Percentiles rank a stretch among this genome's conserved stretches.
These are phyloP conservation scores for Hylaea fasciaria DNA, from an alignment of 2,888 invertebrate species.

Conservation along the genomic window DNA sequence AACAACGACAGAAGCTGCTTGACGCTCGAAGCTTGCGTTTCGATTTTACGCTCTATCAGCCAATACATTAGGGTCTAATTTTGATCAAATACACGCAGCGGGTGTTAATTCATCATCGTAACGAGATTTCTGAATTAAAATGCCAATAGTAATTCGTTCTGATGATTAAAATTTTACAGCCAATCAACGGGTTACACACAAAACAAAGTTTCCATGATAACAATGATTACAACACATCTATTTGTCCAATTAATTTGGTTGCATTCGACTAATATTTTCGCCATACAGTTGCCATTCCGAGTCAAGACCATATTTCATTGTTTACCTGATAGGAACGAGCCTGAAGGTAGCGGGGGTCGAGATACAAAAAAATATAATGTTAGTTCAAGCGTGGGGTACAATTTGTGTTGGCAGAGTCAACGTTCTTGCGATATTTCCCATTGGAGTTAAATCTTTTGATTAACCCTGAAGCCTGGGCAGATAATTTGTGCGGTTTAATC, in stretches of 20 bases:
- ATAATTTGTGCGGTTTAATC: slow-evolving; percentile 32
- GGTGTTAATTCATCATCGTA: slow-evolving; percentile 41
- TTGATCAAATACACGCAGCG: slow-evolving; percentile 53
- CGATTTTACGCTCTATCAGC: slow-evolving; percentile 65
- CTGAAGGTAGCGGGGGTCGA: slow-evolving; percentile 89
- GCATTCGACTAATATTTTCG: slow-evolving; percentile 82
- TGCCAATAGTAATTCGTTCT: slow-evolving; percentile 52
- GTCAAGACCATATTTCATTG: slow-evolving; percentile 80
- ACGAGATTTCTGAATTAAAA: slow-evolving; percentile 49
- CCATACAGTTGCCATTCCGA: slow-evolving; percentile 83
- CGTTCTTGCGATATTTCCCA: slow-evolving; percentile 43
- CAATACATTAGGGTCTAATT: slow-evolving; percentile 71
- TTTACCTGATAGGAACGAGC: slow-evolving; percentile 95
- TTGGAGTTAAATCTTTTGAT: slow-evolving; percentile 29
- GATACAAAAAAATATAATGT: slow-evolving; percentile 81
- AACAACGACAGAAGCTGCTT: slow-evolving; percentile 79
- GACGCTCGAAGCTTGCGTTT: slow-evolving; percentile 73
- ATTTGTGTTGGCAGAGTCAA: slow-evolving; percentile 51
- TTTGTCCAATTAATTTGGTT: slow-evolving; percentile 58
- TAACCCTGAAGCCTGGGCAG: slow-evolving; percentile 13
- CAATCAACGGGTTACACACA: slow-evolving; percentile 70
- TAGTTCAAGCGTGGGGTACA: slow-evolving; percentile 75
- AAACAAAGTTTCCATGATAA: slow-evolving; percentile 58
- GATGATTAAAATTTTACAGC: slow-evolving; percentile 62
- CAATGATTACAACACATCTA: slow-evolving; percentile 78